Base-by-base conservation (phyloP, 2,113 vertebrate genomes). In the Zingel zingel region DNA sequence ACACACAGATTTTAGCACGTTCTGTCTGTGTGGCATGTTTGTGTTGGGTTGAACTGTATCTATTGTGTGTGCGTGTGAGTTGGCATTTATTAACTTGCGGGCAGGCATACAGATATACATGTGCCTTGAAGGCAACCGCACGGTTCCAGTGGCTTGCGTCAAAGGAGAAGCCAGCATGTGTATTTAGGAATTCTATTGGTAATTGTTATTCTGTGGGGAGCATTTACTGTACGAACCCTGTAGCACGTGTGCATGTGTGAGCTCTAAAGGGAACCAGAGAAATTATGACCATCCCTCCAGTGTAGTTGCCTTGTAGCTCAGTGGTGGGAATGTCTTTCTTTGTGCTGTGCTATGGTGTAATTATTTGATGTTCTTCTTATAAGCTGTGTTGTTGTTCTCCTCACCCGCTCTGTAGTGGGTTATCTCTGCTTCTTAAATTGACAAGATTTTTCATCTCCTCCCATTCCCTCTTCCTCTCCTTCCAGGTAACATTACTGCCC, bases 401-500 rank as follows among this genome's bases (percentile, higher is more conserved):
- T 86, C 30, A 59, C 65, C 63, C 70, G 12, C 70, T 67, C 19
- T 67, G 30, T 36, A 30, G 51, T 85, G 86, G 78, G 66, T 58
- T 86, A 67, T 82, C 13, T 53, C 51, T 70, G 43, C 74, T 25
- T 81, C 74, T 81, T 83, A 83, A 70, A 65, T 77, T 78, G 74
- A 88, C 54, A 12, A 13, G 51, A 15, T 81, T 36, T 63, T 63
- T 82, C 27, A 64, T 86, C 63, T 89, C 77, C 50, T 81, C 73
- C 81, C 57, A 2, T 64, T 89, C 61, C 6, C 74, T 80, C 47
- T 59, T 79, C 59, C 63, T 76, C 51, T 81, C 67, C 61, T 75
- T 75, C 62, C 94, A 99, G 98, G 97, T 91, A 98, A 97, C 85
- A 98, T 98, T 92, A 98, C 98, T 21, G 97, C 97, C 50, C 94